Evolutionary conservation across 2,888 invertebrate species (phyloP).

Genomic region (Rapana venosa): DNA sequence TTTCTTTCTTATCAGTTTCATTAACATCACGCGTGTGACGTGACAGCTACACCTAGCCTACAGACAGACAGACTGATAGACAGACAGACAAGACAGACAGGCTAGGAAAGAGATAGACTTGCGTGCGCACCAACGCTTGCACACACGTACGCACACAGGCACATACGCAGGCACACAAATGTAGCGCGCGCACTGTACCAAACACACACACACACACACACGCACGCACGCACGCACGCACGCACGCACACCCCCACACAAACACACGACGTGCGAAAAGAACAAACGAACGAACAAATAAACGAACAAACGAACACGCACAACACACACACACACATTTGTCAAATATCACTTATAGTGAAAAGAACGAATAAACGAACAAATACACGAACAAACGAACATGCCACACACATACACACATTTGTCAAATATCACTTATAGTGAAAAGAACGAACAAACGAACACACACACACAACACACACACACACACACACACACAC

Average conservation of each 20-base stretch:
- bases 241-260: not conserved
- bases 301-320: too few species aligned
- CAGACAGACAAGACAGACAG: too few species aligned
- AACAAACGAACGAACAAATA: not conserved
- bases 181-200: too few species aligned
- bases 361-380: not conserved
- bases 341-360: too few species aligned
- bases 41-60: too few species aligned
- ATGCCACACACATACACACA: not conserved
- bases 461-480: not conserved
- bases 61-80: too few species aligned
- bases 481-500: slow-evolving; percentile 7
- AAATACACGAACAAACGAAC: too few species aligned
- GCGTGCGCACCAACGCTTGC: not conserved
- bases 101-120: too few species aligned
- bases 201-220: not conserved
- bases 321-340: not conserved
- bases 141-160: not conserved
- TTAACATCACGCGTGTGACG: too few species aligned
- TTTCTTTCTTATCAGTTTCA: too few species aligned
- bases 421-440: too few species aligned
- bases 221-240: not conserved
- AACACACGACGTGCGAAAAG: not conserved
- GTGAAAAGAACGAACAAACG: too few species aligned
- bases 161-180: not conserved